Conservation (phyloP, 1,140 invertebrate species). For the Nasonia vitripennis region DNA sequence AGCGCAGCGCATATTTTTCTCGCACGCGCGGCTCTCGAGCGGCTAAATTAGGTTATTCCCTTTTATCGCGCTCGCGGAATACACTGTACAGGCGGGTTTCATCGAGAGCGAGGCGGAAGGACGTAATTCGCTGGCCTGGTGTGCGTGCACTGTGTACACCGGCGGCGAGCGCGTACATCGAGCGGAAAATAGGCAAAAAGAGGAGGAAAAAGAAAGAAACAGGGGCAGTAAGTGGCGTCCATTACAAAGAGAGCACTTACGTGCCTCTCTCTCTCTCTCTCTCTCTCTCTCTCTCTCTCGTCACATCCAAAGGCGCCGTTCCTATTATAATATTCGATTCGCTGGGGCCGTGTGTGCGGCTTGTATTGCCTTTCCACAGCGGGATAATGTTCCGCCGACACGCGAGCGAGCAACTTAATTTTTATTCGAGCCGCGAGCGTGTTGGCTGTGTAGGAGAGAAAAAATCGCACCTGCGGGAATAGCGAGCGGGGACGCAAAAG, state of each 20-base stretch:
- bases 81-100: neutral
- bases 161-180: neutral
- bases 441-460: neutral
- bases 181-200: slow-evolving; percentile 39
- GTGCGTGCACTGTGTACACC: neutral
- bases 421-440: slow-evolving; percentile 31
- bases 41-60: slow-evolving; percentile 48
- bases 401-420: slow-evolving; percentile 49
- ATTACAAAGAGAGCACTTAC: slow-evolving; percentile 18
- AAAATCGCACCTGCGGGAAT: slow-evolving; percentile 37
- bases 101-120: slow-evolving; percentile 38
- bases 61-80: slow-evolving; percentile 40
- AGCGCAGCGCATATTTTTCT: slow-evolving; percentile 2
- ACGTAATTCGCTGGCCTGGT: slow-evolving; percentile 25
- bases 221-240: slow-evolving; percentile 18
- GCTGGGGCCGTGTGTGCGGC: neutral
- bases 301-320: slow-evolving; percentile 33
- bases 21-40: neutral
- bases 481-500: neutral
- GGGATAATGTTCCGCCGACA: slow-evolving; percentile 52
- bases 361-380: slow-evolving; percentile 51
- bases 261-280: neutral
- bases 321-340: slow-evolving; percentile 67
- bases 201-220: slow-evolving; percentile 23
- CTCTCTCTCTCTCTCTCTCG: neutral